These are phyloP conservation scores for Heliconius congener DNA, from an alignment of 1,140 invertebrate genomes.

Conservation along the genomic window DNA sequence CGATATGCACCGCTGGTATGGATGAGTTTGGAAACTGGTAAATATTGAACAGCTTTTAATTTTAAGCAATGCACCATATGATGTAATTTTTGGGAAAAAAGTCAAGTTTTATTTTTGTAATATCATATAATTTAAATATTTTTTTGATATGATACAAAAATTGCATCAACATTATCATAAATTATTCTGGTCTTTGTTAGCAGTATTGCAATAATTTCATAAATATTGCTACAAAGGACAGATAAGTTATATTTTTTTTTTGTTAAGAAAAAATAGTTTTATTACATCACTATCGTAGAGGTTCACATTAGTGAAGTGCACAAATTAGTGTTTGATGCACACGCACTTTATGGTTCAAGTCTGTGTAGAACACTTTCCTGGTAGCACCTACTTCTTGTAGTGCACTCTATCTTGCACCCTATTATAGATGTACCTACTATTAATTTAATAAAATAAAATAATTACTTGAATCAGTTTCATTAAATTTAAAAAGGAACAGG, in stretches of 20 bases:
- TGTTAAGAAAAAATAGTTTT: not conserved
- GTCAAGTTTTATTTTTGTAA: not conserved
- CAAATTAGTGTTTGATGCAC: slow-evolving; percentile 68
- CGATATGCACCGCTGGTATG: slow-evolving; percentile 81
- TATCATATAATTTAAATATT: too few species aligned
- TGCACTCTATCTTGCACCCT: slow-evolving; percentile 33
- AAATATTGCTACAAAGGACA: not conserved
- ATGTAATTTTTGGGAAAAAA: slow-evolving; percentile 22
- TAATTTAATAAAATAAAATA: slow-evolving; percentile 1
- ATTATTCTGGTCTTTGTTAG: not conserved
- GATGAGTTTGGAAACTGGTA: slow-evolving; percentile 72
- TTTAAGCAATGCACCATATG: slow-evolving; percentile 10
- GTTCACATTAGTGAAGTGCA: slow-evolving; percentile 56
- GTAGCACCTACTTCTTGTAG: slow-evolving; percentile 33
- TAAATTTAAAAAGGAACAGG: not conserved
- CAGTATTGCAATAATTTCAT: not conserved
- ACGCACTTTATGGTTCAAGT: slow-evolving; percentile 54
- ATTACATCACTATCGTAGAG: slow-evolving; percentile 34
- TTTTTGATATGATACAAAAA: not conserved
- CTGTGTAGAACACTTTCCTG: slow-evolving; percentile 45
- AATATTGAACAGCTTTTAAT: slow-evolving; percentile 45
- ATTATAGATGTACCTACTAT: slow-evolving; percentile 16
- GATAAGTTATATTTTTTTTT: not conserved
- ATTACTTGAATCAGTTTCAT: not conserved
- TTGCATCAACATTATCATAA: not conserved